Percentiles rank a stretch among this genome's conserved stretches.
Conservation (phyloP, 2,888 invertebrate genomes). For the Alloscopus bannaensis region DNA sequence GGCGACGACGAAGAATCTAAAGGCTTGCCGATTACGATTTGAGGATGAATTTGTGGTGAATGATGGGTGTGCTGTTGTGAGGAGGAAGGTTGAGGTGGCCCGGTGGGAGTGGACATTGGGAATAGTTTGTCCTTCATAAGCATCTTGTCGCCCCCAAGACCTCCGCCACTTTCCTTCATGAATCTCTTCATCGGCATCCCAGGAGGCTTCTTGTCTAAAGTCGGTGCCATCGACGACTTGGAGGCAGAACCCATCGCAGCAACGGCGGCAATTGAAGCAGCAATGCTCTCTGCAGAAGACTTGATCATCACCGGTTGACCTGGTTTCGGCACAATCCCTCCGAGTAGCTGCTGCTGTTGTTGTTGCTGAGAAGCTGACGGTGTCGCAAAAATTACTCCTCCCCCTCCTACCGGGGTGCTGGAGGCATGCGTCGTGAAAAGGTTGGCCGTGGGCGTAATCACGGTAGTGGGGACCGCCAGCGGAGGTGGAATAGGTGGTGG, state of each 20-base stretch:
- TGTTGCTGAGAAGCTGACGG: background rate
- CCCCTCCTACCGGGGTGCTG: background rate
- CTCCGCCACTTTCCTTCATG: slow-evolving; percentile 43
- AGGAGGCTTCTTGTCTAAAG: background rate
- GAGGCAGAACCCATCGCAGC: slow-evolving; percentile 37
- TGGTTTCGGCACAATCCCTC: slow-evolving; percentile 3
- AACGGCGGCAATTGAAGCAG: slow-evolving; percentile 53
- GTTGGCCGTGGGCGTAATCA: slow-evolving; percentile 41
- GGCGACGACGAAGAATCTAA: slow-evolving; percentile 1
- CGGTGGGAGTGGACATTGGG: slow-evolving; percentile 5
- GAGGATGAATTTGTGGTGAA: slow-evolving; percentile 17
- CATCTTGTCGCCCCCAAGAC: slow-evolving; percentile 11
- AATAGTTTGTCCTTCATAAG: background rate
- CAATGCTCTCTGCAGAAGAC: slow-evolving; percentile 46
- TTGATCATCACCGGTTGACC: slow-evolving; percentile 24
- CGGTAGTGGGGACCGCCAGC: slow-evolving; percentile 37
- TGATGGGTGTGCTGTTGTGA: slow-evolving; percentile 3
- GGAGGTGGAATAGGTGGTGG: slow-evolving; percentile 1
- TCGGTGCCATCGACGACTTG: background rate
- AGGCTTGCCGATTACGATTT: slow-evolving; percentile 8
- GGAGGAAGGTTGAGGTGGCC: slow-evolving; percentile 15
- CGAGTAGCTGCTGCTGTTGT: no score
- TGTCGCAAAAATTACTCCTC: slow-evolving; percentile 35
- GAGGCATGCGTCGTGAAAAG: slow-evolving; percentile 17
- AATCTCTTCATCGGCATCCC: slow-evolving; percentile 45